Evolutionary conservation across 2,113 vertebrate species (phyloP).

Genomic region (Chitala chitala): DNA sequence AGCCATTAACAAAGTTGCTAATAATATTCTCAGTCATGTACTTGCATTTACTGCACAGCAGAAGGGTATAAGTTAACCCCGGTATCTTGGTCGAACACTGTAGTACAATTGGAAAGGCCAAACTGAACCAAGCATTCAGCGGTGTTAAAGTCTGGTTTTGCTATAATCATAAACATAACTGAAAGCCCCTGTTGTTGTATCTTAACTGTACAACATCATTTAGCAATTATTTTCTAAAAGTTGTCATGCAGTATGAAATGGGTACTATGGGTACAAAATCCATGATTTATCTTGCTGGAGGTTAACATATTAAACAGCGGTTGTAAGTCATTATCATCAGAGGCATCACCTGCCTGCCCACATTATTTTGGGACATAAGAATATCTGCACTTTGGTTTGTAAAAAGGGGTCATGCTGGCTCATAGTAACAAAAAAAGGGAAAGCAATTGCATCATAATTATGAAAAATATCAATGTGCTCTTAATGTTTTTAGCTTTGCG

Average conservation of each 20-base stretch:
- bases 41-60: neutral
- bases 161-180: neutral
- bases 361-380: no score
- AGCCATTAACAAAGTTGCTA: neutral
- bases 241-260: neutral
- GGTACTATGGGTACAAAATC: neutral
- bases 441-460: no score
- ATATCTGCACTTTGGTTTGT: no score
- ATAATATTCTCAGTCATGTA: neutral
- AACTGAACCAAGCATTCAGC: neutral
- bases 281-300: no score
- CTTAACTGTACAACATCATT: neutral
- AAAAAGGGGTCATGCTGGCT: no score
- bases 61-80: neutral
- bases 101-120: neutral
- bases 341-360: no score
- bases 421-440: no score
- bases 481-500: no score
- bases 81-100: neutral
- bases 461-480: no score
- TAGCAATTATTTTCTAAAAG: neutral
- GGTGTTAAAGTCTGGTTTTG: neutral
- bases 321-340: no score
- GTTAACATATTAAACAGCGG: no score
- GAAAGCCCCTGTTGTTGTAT: neutral